Base-by-base conservation (phyloP, 2,888 invertebrate genomes). In the Pachydiplax longipennis region DNA sequence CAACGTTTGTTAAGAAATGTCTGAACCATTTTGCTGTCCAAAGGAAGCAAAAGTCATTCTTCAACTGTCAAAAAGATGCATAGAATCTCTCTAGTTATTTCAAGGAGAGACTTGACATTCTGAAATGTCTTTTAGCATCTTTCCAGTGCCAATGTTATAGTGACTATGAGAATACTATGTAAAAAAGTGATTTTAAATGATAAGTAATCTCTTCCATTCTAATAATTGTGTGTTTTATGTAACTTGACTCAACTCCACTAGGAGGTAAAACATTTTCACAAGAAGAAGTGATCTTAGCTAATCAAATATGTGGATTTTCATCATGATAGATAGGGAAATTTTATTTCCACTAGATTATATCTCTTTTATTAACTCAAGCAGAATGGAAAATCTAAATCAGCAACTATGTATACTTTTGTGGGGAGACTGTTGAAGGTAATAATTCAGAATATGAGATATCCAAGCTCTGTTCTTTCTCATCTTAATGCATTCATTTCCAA, bases 161-260 rank as follows among this genome's bases (percentile, higher is more conserved):
- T 31, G 83, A 83, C 58, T 35, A 18, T 83, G 83, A 83, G 22
- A 73, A 53, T 53, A 31, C 31, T 58, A 8, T 48, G 83, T 83
- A 53, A 83, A 35, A 31, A 31, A 83, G 31, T 35, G 35, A 83
- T 83, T 83, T 83, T 58, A 53, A 53, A 83, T 31, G 35, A 58
- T 83, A 83, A 31, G 83, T 53, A 83, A 83, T 58, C 53, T 83
- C 83, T 83, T 83, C 83, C 83, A 83, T 83, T 83, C 53, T 83
- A 58, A n/a, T 83, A 53, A 83, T 58, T 53, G 35, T 83, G 83
- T 58, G 58, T 53, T 83, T 53, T 83, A 35, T 58, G 35, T 83
- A 58, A 58, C 53, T 53, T 58, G 83, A 58, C 58, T 83, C 31
- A 35, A 83, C 53, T 83, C 83, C 53, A 8, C 53, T 35, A 35